A percentile compares a stretch with the other conserved stretches of the same genome.
These are phyloP conservation scores for Solea solea DNA, from an alignment of 2,113 vertebrate species.

Conservation along the genomic window DNA sequence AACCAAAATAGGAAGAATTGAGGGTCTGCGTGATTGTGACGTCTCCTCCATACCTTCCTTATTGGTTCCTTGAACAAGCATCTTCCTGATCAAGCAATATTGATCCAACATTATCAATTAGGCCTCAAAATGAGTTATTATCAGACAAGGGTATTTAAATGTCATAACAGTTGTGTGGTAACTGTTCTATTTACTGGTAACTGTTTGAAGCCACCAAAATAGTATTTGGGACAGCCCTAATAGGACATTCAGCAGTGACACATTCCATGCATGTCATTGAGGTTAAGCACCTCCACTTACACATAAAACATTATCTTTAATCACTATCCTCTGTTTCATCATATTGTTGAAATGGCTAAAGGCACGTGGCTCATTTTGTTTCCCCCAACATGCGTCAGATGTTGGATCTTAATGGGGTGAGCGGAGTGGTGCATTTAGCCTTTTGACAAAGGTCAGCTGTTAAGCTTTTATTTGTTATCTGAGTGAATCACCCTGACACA, in stretches of 20 bases:
- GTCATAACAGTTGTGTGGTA: neutral
- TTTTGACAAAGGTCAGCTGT: neutral
- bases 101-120: too few species aligned
- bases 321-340: slow-evolving; percentile 6
- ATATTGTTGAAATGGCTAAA: slow-evolving; percentile 1
- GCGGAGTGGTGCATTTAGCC: slow-evolving; percentile 15
- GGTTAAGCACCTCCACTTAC: slow-evolving; percentile 40
- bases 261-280: slow-evolving; percentile 21
- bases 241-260: slow-evolving; percentile 1
- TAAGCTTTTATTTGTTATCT: too few species aligned
- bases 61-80: too few species aligned
- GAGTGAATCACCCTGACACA: neutral
- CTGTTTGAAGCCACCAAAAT: neutral
- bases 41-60: too few species aligned
- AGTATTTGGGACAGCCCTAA: slow-evolving; percentile 9
- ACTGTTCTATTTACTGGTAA: neutral
- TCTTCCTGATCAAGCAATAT: too few species aligned
- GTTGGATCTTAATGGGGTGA: neutral
- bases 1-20: too few species aligned
- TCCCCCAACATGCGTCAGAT: neutral
- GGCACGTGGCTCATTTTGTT: slow-evolving; percentile 16
- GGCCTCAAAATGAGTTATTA: too few species aligned
- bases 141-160: too few species aligned
- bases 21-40: too few species aligned
- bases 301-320: slow-evolving; percentile 52